Evolutionary conservation across 92 coral and sea anemone genomes (phyloP), one percentile per base, ranked within the genome.

Genomic region (Porites lobata): DNA sequence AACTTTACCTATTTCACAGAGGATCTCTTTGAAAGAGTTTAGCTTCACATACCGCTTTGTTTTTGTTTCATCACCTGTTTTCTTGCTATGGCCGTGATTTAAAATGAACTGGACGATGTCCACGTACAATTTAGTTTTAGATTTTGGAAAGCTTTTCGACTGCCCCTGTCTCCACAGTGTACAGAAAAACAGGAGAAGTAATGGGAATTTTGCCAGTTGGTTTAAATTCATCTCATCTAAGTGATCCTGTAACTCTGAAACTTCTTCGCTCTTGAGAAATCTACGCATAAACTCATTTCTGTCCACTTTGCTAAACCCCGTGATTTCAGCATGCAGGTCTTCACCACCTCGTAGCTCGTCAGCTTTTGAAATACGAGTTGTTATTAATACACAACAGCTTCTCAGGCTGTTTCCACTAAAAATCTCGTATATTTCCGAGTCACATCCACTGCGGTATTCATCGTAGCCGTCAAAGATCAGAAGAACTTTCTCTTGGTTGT

Each of bases 1-100:
- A 20, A 87, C 85, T 67, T 83, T 83, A 12, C 87, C 87, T 50
- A 83, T 71, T 50, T 71, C 67, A 15, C 20, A 21, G 20, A 83
- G 63, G 14, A 72, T 47, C 26, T 71, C 72, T 32, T 83, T 56
- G 21, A 58, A 83, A 57, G 38, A 38, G 20, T 75, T 56, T 18
- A 51, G 18, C 9, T 58, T 50, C 32, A 26, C 32, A 26, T 26
- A 26, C 32, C 1, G 32, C 3, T 26, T 26, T 26, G 3, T 1
- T 26, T 26, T 26, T 2, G 2, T 1, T 26, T 26, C 32, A 26
- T 26, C 3, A 26, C 3, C 32, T 26, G 32, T 26, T 26, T 26
- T 26, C 32, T 26, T 26, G 29, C 29, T 26, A 26, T 1, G 29
- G 29, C 29, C 1, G 29, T 26, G 29, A 26, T 26, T 26, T 26